Evolutionary conservation across 2,888 invertebrate genomes (phyloP).

Genomic region (Volucella inanis): DNA sequence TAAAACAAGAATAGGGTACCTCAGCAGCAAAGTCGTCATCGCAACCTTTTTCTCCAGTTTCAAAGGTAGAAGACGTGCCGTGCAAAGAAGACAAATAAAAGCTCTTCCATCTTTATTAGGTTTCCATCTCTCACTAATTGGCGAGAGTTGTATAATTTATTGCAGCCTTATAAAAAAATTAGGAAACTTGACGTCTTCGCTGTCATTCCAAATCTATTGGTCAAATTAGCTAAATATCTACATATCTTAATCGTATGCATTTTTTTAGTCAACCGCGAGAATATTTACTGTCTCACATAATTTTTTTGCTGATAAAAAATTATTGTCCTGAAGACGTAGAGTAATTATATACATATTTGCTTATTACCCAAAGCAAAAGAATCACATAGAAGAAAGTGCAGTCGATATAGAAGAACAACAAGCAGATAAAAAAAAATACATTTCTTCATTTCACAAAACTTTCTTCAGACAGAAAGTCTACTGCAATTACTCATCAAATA

Average conservation of each 20-base stretch:
- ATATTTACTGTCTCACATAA: conserved; percentile 21
- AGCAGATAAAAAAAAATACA: background rate
- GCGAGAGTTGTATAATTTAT: conserved; percentile 56
- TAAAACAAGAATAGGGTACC: conserved; percentile 19
- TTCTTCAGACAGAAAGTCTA: conserved; percentile 10
- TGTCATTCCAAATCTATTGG: conserved; percentile 40
- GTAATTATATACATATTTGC: background rate
- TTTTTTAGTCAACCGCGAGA: conserved; percentile 7
- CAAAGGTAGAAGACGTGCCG: conserved; percentile 4
- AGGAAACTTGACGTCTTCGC: conserved; percentile 45
- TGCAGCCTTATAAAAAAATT: conserved; percentile 35
- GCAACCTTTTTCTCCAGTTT: conserved; percentile 22
- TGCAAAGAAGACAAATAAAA: conserved; percentile 28
- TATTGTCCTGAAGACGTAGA: conserved; percentile 22
- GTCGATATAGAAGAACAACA: background rate
- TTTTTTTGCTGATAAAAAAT: conserved; percentile 16
- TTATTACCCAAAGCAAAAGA: background rate
- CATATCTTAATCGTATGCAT: conserved; percentile 28
- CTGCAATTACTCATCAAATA: conserved; percentile 15
- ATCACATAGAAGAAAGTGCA: background rate
- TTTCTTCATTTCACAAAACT: conserved; percentile 12
- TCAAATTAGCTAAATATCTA: conserved; percentile 20
- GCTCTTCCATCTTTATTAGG: conserved; percentile 49
- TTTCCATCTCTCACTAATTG: conserved; percentile 44
- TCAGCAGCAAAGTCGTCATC: conserved; percentile 27